Conservation (phyloP, 2,797 vertebrate genomes). For the Neoniphon sammara region DNA sequence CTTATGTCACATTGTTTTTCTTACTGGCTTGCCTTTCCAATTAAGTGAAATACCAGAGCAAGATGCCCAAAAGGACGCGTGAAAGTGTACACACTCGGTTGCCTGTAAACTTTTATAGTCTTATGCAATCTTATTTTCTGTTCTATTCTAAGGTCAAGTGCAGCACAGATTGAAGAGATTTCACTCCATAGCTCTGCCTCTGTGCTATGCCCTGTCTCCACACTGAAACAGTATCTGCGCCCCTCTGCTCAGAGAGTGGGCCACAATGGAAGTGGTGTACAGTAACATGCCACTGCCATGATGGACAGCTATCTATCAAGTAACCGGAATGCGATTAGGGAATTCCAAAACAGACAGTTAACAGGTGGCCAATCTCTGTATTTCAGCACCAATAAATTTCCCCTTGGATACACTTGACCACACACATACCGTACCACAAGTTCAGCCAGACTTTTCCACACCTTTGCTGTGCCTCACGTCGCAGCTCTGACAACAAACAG, state of each 20-base stretch:
- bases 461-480: neutral
- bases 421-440: neutral
- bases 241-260: neutral
- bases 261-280: constrained; percentile 9
- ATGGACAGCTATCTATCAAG: constrained; percentile 33
- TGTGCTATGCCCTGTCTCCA: constrained; percentile 10
- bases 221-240: constrained; percentile 8
- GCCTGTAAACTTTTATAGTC: neutral
- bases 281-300: constrained; percentile 28
- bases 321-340: constrained; percentile 30
- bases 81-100: neutral
- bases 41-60: no score
- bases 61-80: neutral
- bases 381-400: neutral
- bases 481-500: neutral
- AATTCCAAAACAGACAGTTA: constrained; percentile 2
- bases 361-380: constrained; percentile 11
- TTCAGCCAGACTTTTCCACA: neutral
- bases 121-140: constrained; percentile 7
- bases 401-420: neutral
- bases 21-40: no score
- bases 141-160: neutral
- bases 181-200: neutral
- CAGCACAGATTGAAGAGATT: no score
- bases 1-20: no score